Evolutionary conservation across 2,797 vertebrate genomes (phyloP).

Genomic region (Microhierax caerulescens): DNA sequence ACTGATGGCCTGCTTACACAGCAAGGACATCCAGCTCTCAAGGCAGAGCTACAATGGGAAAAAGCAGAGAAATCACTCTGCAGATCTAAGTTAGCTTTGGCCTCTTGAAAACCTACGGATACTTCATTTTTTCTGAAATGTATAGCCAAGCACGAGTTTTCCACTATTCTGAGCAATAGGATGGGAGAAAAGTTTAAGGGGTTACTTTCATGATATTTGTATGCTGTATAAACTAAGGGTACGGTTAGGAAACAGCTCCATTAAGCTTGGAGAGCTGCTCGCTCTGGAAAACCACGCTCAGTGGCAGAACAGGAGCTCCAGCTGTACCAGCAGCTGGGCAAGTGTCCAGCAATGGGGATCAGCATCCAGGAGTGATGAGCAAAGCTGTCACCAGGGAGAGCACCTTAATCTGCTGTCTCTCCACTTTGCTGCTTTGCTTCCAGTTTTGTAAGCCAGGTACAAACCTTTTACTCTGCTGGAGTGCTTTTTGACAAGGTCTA

Average conservation of each 20-base stretch:
- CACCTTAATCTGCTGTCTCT: neutral
- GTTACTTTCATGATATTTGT: neutral
- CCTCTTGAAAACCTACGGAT: neutral
- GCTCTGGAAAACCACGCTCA: neutral
- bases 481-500: neutral
- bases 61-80: neutral
- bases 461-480: neutral
- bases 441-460: neutral
- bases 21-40: neutral
- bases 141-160: neutral
- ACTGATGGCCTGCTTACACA: neutral
- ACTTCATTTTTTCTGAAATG: neutral
- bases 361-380: neutral
- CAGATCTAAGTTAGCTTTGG: neutral
- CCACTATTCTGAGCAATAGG: neutral
- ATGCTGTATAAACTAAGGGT: neutral
- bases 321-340: neutral
- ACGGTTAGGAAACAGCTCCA: neutral
- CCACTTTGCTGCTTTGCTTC: neutral
- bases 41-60: neutral
- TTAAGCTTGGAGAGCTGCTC: neutral
- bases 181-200: neutral
- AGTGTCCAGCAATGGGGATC: neutral
- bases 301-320: neutral
- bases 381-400: constrained; percentile 11